Evolutionary conservation across 2,797 vertebrate genomes (phyloP), one percentile per base, ranked within the genome.

Genomic region (Zenarchopterus dispar): DNA sequence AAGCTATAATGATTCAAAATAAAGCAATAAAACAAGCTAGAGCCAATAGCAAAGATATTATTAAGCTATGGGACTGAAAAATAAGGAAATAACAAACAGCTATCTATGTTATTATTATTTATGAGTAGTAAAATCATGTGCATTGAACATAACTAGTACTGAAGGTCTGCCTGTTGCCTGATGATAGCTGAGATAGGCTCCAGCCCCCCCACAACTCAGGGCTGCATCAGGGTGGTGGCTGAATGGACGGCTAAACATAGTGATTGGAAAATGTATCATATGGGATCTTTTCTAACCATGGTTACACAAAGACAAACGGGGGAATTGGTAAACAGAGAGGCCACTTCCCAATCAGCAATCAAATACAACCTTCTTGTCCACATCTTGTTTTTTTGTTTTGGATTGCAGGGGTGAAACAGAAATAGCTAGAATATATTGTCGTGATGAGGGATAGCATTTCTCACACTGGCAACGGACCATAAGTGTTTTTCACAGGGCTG

Each of bases 381-480:
- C 64, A 76, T 67, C 39, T 47, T 9, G 3, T 72, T 76, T 65
- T 80, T 85, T 79, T 86, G 65, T 81, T 75, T 81, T 58, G 55
- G 73, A 79, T 75, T 75, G 62, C 82, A 66, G 70, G 69, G 80
- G 69, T 78, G 72, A 74, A 75, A 72, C 67, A 71, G 66, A 79
- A 84, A 80, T 82, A 78, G 67, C 78, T 84, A 70, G 67, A 83
- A 91, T 90, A 89, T 78, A 86, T 90, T 82, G 84, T 66, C 54
- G 58, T 51, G 76, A 91, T 88, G 86, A 89, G 79, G 77, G 80
- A 85, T 78, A 73, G 67, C 73, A 84, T 87, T 82, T 84, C 67
- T 88, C 82, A 84, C 66, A 64, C 39, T 61, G 60, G 56, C 80
- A 73, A 73, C 78, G 77, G 88, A 80, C 62, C 66, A 64, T 72